phyloP scores from a whole-genome alignment of 2,797 vertebrate species.

The Sebastes umbrosus region DNA sequence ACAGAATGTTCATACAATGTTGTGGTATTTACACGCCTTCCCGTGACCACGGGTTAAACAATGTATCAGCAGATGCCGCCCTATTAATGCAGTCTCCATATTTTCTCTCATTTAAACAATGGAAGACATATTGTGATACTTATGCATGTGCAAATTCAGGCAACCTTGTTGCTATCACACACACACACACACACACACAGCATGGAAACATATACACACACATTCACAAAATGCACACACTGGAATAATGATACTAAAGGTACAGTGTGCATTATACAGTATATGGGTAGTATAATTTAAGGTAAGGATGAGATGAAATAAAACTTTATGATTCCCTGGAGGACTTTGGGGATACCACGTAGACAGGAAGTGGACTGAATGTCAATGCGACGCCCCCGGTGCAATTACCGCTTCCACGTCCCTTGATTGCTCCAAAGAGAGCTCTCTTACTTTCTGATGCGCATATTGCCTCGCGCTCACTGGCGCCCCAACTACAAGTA shows the following conservation, averaged over 20 bases:
- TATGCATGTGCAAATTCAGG: not conserved
- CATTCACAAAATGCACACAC: not conserved
- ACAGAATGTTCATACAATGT: too few species aligned
- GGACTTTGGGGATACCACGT: not conserved
- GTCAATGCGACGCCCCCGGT: constrained; percentile 23
- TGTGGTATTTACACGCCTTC: too few species aligned
- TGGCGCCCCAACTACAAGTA: constrained; percentile 11
- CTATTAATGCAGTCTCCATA: not conserved
- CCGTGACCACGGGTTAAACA: too few species aligned
- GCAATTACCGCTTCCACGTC: constrained; percentile 38
- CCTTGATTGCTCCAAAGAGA: constrained; percentile 39
- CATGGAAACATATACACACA: not conserved
- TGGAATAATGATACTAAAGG: not conserved
- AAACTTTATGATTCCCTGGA: constrained; percentile 17
- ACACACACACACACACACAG: not conserved
- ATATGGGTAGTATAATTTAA: not conserved
- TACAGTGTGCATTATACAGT: not conserved
- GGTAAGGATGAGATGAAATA: not conserved
- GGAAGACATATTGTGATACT: not conserved
- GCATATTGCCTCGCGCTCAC: constrained; percentile 19
- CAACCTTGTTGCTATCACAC: not conserved
- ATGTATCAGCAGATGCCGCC: not conserved
- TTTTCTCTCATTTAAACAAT: not conserved
- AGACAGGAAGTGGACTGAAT: constrained; percentile 27
- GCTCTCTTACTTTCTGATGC: constrained; percentile 34